Evolutionary conservation across 2,888 invertebrate species (phyloP).

Genomic region (Caenorhabditis wallacei): DNA sequence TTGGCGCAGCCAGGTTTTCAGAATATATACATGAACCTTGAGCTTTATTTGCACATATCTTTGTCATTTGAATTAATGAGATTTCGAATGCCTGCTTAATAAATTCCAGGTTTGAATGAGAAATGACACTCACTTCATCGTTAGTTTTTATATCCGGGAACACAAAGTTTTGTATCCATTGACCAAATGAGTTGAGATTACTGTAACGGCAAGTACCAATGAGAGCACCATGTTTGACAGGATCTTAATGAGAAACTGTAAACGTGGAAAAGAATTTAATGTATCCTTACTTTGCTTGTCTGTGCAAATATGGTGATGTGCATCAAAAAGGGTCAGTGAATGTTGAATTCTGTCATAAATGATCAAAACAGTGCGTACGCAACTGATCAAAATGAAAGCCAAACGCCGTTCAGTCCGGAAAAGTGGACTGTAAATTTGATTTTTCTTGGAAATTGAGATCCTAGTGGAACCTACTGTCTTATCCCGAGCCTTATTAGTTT

Average conservation of each 20-base stretch:
- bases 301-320: conserved; percentile 55
- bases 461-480: conserved; percentile 16
- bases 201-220: conserved; percentile 44
- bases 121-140: conserved; percentile 20
- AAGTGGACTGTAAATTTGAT: conserved; percentile 19
- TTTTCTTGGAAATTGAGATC: too few species aligned
- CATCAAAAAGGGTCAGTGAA: conserved; percentile 61
- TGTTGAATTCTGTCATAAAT: conserved; percentile 49
- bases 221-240: conserved; percentile 52
- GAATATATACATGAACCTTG: conserved; percentile 15
- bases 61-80: conserved; percentile 44
- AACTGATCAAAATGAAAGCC: conserved; percentile 61
- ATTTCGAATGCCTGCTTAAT: conserved; percentile 56
- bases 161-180: conserved; percentile 52
- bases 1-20: background rate
- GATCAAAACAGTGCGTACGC: conserved; percentile 60
- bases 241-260: conserved; percentile 27
- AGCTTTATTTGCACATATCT: conserved; percentile 25
- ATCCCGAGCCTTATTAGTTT: conserved; percentile 51
- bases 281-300: conserved; percentile 38
- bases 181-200: conserved; percentile 41
- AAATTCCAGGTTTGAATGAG: background rate
- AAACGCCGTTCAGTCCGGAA: conserved; percentile 44
- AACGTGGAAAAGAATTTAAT: background rate
- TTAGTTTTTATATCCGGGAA: conserved; percentile 45